Conservation (phyloP, 2,888 invertebrate genomes). For the Miltochrista miniata region DNA sequence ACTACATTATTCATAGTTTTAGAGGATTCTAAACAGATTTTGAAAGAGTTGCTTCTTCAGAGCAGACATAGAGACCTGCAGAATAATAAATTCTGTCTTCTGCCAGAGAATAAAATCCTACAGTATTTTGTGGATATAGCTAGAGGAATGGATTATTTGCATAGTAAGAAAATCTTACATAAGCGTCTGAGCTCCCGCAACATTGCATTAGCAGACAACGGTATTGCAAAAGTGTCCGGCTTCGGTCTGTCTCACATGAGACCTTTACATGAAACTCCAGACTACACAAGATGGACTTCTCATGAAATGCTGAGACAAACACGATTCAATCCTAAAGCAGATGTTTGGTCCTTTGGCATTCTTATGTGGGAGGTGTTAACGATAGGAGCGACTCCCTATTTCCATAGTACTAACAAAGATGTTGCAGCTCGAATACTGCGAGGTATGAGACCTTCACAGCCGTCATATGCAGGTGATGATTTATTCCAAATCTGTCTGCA, state of each 20-base stretch:
- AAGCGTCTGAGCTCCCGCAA: constrained; percentile 89
- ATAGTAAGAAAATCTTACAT: constrained; percentile 87
- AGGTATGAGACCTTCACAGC: constrained; percentile 89
- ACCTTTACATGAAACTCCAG: constrained; percentile 85
- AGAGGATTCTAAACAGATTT: constrained; percentile 86
- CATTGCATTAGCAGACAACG: constrained; percentile 86
- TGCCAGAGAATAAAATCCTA: constrained; percentile 85
- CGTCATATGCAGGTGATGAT: constrained; percentile 89
- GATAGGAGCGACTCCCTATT: constrained; percentile 91
- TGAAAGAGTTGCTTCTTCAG: constrained; percentile 88
- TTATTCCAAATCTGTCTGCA: constrained; percentile 92
- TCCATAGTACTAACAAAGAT: constrained; percentile 86
- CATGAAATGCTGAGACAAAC: constrained; percentile 89
- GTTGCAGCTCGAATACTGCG: constrained; percentile 86
- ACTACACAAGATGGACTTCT: constrained; percentile 91
- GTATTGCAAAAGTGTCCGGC: constrained; percentile 88
- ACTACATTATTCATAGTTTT: constrained; percentile 89
- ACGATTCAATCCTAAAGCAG: constrained; percentile 87
- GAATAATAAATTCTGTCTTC: constrained; percentile 82
- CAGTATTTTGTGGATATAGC: constrained; percentile 87
- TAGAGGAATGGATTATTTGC: constrained; percentile 88
- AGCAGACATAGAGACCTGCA: constrained; percentile 80
- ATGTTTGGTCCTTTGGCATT: constrained; percentile 93
- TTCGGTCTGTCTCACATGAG: constrained; percentile 89
- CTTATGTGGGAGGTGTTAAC: constrained; percentile 92